Conservation (phyloP, 2,888 invertebrate genomes). For the Pseudoips prasinana region DNA sequence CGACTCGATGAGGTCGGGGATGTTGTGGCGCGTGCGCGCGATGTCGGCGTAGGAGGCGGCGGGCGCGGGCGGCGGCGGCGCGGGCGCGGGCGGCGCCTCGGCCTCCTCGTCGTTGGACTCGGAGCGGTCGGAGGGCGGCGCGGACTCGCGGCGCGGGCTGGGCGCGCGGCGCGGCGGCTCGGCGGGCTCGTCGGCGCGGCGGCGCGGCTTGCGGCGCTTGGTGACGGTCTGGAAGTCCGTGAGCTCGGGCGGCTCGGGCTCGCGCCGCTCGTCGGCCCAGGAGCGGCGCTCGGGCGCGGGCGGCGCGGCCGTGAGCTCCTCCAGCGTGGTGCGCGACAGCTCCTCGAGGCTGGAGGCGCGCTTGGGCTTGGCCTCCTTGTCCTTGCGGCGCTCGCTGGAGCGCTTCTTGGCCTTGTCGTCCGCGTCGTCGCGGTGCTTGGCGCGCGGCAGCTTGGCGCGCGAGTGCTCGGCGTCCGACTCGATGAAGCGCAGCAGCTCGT, state of each 20-base stretch:
- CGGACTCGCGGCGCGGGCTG: constrained; percentile 79
- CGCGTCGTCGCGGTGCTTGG: constrained; percentile 67
- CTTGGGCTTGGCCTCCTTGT: constrained; percentile 74
- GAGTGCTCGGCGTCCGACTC: constrained; percentile 81
- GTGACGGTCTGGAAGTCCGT: constrained; percentile 92
- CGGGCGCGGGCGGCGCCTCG: constrained; percentile 62
- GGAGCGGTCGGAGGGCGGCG: constrained; percentile 92
- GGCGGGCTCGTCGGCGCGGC: constrained; percentile 78
- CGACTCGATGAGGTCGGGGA: constrained; percentile 77
- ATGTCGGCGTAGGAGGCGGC: constrained; percentile 91
- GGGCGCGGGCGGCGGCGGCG: constrained; percentile 82
- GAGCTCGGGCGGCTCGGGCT: constrained; percentile 71
- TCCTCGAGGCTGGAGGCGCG: constrained; percentile 92
- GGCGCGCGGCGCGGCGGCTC: constrained; percentile 42
- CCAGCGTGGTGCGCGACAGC: constrained; percentile 88
- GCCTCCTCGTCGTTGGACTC: constrained; percentile 87
- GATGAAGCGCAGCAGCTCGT: constrained; percentile 89
- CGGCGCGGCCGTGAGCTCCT: constrained; percentile 83
- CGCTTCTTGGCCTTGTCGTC: constrained; percentile 78
- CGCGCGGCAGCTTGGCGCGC: constrained; percentile 57
- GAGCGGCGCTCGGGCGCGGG: constrained; percentile 24
- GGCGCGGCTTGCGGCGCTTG: constrained; percentile 90
- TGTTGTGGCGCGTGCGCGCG: constrained; percentile 81
- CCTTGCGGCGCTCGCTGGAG: constrained; percentile 72
- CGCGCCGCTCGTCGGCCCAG: constrained; percentile 35